phyloP scores from a whole-genome alignment of 2,888 invertebrate genomes.

The Pelosia muscerda region DNA sequence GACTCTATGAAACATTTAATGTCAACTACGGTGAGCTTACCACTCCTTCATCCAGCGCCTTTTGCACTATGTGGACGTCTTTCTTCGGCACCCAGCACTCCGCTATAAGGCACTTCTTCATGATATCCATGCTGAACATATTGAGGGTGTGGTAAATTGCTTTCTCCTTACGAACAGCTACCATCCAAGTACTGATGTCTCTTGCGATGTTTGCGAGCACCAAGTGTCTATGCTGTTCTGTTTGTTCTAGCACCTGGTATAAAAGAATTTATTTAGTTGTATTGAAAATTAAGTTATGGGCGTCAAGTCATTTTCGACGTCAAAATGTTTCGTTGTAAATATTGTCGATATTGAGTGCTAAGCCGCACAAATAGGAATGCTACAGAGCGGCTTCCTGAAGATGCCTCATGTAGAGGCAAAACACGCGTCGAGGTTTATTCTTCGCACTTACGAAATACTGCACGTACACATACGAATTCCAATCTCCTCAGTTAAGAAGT shows the following conservation, averaged over 20 bases:
- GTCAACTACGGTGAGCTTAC: conserved; percentile 78
- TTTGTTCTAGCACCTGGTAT: conserved; percentile 92
- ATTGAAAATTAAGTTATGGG: background rate
- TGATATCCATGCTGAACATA: conserved; percentile 96
- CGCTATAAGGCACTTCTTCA: conserved; percentile 95
- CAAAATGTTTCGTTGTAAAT: background rate
- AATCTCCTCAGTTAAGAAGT: too few relatives aligned
- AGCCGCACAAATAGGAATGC: too few relatives aligned
- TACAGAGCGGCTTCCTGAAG: too few relatives aligned
- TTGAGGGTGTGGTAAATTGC: conserved; percentile 98
- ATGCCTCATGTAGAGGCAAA: too few relatives aligned
- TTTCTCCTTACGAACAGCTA: conserved; percentile 95
- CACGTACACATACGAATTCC: too few relatives aligned
- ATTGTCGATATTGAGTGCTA: background rate
- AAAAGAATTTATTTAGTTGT: background rate
- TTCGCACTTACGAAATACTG: too few relatives aligned
- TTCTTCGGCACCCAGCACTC: conserved; percentile 95
- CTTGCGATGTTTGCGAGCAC: conserved; percentile 95
- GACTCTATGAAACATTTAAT: background rate
- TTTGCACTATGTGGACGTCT: conserved; percentile 91
- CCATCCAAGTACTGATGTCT: conserved; percentile 95
- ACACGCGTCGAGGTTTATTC: too few relatives aligned
- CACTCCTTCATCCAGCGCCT: conserved; percentile 93
- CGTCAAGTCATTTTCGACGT: background rate
- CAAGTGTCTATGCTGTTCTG: conserved; percentile 94